Conservation (phyloP, 1,140 invertebrate genomes). For the Cryptotermes secundus region DNA sequence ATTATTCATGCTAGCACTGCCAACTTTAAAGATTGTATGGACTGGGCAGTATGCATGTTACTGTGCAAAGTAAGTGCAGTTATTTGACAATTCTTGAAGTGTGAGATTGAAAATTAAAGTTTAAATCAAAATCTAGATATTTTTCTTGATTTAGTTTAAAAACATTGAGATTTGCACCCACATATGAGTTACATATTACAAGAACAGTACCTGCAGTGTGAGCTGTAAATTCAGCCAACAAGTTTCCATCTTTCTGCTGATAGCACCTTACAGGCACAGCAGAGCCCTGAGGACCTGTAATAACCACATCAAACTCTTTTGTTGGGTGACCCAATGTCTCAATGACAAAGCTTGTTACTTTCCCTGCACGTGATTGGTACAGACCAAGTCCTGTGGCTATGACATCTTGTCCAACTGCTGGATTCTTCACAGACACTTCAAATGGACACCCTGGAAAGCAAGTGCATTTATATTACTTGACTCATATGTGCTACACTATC, state of each 20-base stretch:
- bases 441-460: slow-evolving; percentile 52
- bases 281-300: slow-evolving; percentile 82
- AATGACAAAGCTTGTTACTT: slow-evolving; percentile 83
- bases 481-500: no score
- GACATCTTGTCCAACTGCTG: slow-evolving; percentile 69
- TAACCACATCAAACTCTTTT: slow-evolving; percentile 87
- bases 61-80: no score
- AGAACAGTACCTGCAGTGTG: slow-evolving; percentile 61
- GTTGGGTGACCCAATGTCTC: slow-evolving; percentile 82
- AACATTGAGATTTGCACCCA: no score
- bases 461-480: background rate
- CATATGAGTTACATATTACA: background rate
- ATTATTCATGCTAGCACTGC: no score
- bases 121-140: no score
- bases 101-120: no score
- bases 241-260: slow-evolving; percentile 90
- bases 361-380: slow-evolving; percentile 77
- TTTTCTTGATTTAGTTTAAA: no score
- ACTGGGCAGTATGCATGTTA: no score
- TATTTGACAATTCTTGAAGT: no score
- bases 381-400: slow-evolving; percentile 76
- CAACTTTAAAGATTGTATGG: no score
- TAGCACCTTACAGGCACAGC: slow-evolving; percentile 92
- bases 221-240: slow-evolving; percentile 90
- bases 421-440: slow-evolving; percentile 55